These are phyloP conservation scores for Watsonalla cultraria DNA, from an alignment of 2,888 invertebrate species.

Conservation along the genomic window DNA sequence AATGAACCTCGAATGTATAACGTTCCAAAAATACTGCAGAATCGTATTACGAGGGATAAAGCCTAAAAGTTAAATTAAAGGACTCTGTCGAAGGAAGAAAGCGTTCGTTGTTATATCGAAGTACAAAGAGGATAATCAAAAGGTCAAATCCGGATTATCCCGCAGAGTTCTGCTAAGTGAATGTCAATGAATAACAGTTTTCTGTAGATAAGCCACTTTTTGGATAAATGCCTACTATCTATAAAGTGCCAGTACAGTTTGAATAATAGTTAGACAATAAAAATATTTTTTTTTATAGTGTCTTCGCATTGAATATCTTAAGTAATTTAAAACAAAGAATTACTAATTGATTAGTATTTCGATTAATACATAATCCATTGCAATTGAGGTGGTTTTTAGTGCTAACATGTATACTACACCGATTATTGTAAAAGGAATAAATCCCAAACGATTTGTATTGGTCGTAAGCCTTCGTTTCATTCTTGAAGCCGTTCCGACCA, in stretches of 20 bases:
- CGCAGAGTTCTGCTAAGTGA: neutral
- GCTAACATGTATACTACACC: too few relatives aligned
- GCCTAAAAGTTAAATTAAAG: neutral
- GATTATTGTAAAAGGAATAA: too few relatives aligned
- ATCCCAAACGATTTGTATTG: neutral
- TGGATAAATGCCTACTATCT: neutral
- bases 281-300: too few relatives aligned
- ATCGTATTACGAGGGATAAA: neutral
- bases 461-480: neutral
- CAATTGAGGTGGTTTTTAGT: too few relatives aligned
- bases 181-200: neutral
- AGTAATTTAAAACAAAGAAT: too few relatives aligned
- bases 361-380: too few relatives aligned
- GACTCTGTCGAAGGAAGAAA: neutral
- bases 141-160: neutral
- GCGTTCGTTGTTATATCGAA: neutral
- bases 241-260: too few relatives aligned
- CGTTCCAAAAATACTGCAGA: neutral
- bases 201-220: neutral
- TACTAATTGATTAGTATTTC: too few relatives aligned
- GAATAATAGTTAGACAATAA: too few relatives aligned
- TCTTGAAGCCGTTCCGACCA: neutral
- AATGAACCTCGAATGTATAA: neutral
- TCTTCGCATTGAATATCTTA: too few relatives aligned
- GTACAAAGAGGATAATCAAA: slow-evolving; percentile 2